Evolutionary conservation across 2,113 vertebrate species (phyloP).

Genomic region (Nothobranchius kuhntae): DNA sequence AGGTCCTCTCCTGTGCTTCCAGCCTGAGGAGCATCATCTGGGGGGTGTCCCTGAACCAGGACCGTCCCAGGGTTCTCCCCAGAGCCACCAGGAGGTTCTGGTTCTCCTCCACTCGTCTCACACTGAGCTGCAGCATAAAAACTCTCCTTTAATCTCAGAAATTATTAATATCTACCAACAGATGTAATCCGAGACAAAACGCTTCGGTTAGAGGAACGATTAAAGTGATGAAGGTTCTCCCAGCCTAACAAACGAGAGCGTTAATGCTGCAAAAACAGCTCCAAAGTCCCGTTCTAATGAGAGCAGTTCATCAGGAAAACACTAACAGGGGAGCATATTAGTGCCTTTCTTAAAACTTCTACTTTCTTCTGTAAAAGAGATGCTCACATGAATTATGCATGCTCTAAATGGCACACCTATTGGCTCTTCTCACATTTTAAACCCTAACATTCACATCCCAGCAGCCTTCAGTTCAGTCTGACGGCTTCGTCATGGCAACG

Average conservation of each 20-base stretch:
- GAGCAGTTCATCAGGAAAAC: slow-evolving; percentile 2
- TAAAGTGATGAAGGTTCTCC: not conserved
- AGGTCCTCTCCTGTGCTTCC: slow-evolving; percentile 31
- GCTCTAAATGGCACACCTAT: not conserved
- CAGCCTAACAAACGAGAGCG: not conserved
- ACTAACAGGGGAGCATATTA: slow-evolving; percentile 4
- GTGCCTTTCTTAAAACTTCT: not conserved
- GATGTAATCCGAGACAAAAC: not conserved
- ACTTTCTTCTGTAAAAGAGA: not conserved
- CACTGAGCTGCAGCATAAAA: no score
- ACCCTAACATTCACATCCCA: no score
- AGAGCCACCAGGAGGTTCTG: not conserved
- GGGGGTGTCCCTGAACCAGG: not conserved
- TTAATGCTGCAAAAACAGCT: not conserved
- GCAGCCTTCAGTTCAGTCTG: no score
- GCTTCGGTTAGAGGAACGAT: not conserved
- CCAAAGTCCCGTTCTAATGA: slow-evolving; percentile 1
- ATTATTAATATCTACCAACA: not conserved
- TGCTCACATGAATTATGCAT: not conserved
- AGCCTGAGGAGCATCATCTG: not conserved
- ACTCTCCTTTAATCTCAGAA: no score
- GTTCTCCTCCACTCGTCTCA: no score
- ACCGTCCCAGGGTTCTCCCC: not conserved
- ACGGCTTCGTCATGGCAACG: no score
- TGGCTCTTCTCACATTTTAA: not conserved